Evolutionary conservation across 2,113 vertebrate genomes (phyloP).

Genomic region (Columbina picui): DNA sequence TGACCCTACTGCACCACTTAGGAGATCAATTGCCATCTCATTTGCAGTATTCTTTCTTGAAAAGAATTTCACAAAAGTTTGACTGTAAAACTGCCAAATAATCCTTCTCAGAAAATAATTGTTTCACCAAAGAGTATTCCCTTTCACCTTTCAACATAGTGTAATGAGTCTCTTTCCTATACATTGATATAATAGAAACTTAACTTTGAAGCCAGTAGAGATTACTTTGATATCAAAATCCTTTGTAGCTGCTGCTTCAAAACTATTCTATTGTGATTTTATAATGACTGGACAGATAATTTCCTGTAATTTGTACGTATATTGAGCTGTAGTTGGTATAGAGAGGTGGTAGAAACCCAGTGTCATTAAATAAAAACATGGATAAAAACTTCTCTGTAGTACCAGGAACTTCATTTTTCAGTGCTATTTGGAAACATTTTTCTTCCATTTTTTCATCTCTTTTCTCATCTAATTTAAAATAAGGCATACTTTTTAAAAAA

Average conservation of each 20-base stretch:
- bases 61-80: not conserved
- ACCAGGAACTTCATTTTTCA: not conserved
- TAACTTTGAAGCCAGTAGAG: slow-evolving; percentile 27
- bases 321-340: not conserved
- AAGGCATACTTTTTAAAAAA: not conserved
- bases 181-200: not conserved
- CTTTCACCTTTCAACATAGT: not conserved
- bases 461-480: not conserved
- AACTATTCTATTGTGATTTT: not conserved
- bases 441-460: not conserved
- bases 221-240: slow-evolving; percentile 47
- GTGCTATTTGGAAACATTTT: not conserved
- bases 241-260: not conserved
- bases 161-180: slow-evolving; percentile 43
- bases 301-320: not conserved
- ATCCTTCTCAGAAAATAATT: not conserved
- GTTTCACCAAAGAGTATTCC: not conserved
- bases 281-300: not conserved
- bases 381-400: not conserved
- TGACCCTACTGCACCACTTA: not conserved
- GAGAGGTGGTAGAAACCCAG: not conserved
- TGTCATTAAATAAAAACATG: not conserved
- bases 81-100: not conserved
- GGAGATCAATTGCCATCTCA: not conserved
- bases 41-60: not conserved